Evolutionary conservation across 2,797 vertebrate species (phyloP).

Genomic region (Pelochelys cantorii): DNA sequence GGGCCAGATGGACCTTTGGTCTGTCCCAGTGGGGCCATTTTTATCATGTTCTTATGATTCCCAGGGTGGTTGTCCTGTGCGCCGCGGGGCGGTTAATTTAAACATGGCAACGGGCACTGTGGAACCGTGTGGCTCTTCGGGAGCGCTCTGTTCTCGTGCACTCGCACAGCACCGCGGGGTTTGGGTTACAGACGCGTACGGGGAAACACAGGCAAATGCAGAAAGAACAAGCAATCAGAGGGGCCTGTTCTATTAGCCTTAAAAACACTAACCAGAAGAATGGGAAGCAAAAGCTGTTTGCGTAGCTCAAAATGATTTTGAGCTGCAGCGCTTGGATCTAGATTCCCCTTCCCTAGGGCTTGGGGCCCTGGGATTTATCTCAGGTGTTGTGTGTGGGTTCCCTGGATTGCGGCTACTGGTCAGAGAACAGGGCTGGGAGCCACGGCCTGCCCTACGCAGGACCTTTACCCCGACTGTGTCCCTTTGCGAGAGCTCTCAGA

Average conservation of each 20-base stretch:
- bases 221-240: constrained; percentile 36
- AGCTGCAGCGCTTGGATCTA: constrained; percentile 6
- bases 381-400: background rate
- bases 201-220: background rate
- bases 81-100: background rate
- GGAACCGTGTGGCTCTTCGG: background rate
- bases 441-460: background rate
- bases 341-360: background rate
- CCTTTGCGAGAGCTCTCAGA: constrained; percentile 19
- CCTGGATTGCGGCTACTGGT: background rate
- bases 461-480: constrained; percentile 15
- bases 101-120: background rate
- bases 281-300: constrained; percentile 8
- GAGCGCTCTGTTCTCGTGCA: background rate
- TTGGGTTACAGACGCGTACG: background rate
- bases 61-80: background rate
- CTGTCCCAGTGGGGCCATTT: background rate
- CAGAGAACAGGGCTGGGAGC: background rate
- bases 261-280: background rate
- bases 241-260: background rate
- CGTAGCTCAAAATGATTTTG: background rate
- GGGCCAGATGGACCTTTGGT: background rate
- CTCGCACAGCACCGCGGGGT: too few relatives aligned
- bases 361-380: background rate
- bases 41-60: background rate